A percentile compares a stretch with the other conserved stretches of the same genome.
Evolutionary conservation across 2,888 invertebrate species (phyloP).

Genomic region (Epirrhoe tristata): DNA sequence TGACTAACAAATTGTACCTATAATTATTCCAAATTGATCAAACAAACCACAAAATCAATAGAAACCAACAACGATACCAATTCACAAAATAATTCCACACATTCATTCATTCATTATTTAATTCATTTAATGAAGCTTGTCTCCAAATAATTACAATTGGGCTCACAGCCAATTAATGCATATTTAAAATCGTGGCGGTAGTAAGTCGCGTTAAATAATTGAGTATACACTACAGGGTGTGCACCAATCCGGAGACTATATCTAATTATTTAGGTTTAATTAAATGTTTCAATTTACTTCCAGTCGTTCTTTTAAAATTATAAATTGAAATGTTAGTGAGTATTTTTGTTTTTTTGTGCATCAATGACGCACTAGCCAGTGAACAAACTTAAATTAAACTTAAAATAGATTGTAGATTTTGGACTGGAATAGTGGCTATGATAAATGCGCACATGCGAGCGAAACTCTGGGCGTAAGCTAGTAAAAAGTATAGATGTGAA

Average conservation of each 20-base stretch:
- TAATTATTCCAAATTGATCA: neutral
- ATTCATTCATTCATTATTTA: slow-evolving; percentile 36
- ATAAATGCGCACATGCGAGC: too few species aligned
- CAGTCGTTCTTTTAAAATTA: too few species aligned
- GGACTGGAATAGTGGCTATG: too few species aligned
- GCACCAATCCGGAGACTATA: neutral
- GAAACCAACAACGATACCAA: slow-evolving; percentile 4
- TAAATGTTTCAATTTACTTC: too few species aligned
- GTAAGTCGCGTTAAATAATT: slow-evolving; percentile 42
- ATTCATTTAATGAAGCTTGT: slow-evolving; percentile 35
- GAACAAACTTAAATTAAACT: too few species aligned
- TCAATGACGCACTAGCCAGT: too few species aligned
- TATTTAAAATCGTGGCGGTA: slow-evolving; percentile 38
- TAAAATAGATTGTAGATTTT: too few species aligned
- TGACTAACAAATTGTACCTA: too few species aligned
- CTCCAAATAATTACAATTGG: slow-evolving; percentile 38
- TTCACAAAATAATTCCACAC: slow-evolving; percentile 9
- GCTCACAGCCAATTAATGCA: slow-evolving; percentile 42
- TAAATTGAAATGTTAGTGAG: too few species aligned
- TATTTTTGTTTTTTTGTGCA: too few species aligned
- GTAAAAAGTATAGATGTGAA: too few species aligned
- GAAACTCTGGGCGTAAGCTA: too few species aligned
- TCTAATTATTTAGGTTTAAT: neutral
- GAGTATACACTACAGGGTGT: slow-evolving; percentile 19
- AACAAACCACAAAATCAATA: slow-evolving; percentile 3